Base-by-base conservation (phyloP, 2,113 vertebrate genomes). In the Tinamus guttatus region DNA sequence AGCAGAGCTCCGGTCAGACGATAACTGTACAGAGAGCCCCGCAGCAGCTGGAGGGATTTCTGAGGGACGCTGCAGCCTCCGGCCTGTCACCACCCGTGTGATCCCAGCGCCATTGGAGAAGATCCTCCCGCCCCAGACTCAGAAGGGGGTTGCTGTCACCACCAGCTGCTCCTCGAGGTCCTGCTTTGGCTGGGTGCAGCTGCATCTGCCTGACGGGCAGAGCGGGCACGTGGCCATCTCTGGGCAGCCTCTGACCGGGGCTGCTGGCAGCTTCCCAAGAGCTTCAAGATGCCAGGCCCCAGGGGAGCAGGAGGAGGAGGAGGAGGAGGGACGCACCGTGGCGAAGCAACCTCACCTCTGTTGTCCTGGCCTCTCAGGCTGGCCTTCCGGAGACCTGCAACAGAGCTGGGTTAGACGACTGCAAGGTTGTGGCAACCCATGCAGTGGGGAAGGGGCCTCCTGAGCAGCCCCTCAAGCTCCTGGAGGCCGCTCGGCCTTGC, bases 341-440 rank as follows among this genome's bases (percentile, higher is more conserved):
- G 9, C 1, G 9, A 24, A 79, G 71, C 63, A 38, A 32, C 63
- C 94, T 96, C 88, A 97, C 96, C 95, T 95, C 81, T 89, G 88
- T 93, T 94, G 65, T 92, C 62, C 2, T 62, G 93, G 51, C 83
- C 93, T 58, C 65, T 90, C 73, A 87, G 77, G 32, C 78, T 69
- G 69, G 85, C 59, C 67, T 86, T 89, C 88, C 4, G 65, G 65
- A 88, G 36, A 84, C 95, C 96, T 97, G 94, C 85, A 95, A 89
- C 0, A 47, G 85, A 7, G 10, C 49, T 13, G 0, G 88, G 77
- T 36, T 52, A 28, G 15, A 7, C 13, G 19, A 28, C 17, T 3
- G 52, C 7, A 11, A 16, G 34, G 22, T 5, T 25, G 34, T 13
- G 3, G 1, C 32, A 56, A 67, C 32, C 40, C 60, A 41, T 5